Conservation (phyloP, 1,140 invertebrate species). For the Drosophila bipectinata region DNA sequence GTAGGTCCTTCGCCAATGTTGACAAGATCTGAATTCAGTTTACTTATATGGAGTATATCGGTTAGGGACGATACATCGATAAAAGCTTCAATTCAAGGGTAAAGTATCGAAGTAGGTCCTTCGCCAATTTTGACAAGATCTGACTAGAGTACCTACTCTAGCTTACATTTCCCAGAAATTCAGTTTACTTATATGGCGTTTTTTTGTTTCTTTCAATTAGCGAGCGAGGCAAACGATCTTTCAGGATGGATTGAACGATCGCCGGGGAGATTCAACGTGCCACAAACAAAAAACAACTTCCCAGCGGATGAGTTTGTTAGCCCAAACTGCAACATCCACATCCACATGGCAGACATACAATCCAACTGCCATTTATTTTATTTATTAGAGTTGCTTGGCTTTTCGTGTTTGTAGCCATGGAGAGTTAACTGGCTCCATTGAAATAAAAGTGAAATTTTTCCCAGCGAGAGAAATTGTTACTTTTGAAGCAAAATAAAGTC, state of each 20-base stretch:
- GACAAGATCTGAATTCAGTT: too few species aligned
- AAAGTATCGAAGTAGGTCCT: too few species aligned
- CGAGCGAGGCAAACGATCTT: conserved; percentile 4
- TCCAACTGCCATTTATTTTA: conserved; percentile 75
- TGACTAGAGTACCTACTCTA: neutral
- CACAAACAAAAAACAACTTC: conserved; percentile 14
- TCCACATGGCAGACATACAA: conserved; percentile 53
- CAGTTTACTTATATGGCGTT: neutral
- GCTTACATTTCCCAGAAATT: neutral
- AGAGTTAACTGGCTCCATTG: conserved; percentile 56
- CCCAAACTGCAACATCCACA: conserved; percentile 18
- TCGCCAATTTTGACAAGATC: neutral
- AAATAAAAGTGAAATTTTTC: conserved; percentile 79
- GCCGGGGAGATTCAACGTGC: neutral
- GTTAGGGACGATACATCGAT: too few species aligned
- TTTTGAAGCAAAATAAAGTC: conserved; percentile 31
- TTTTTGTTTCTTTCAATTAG: conserved; percentile 7
- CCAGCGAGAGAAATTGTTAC: conserved; percentile 72
- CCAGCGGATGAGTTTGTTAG: conserved; percentile 23
- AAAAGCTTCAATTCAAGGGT: too few species aligned
- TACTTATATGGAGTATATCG: too few species aligned
- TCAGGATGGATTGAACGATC: neutral
- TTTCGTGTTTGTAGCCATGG: conserved; percentile 45
- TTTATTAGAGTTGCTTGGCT: conserved; percentile 62
- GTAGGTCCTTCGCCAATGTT: too few species aligned